phyloP scores from a whole-genome alignment of 2,888 invertebrate genomes.

The Rhamphomyia laevipes region DNA sequence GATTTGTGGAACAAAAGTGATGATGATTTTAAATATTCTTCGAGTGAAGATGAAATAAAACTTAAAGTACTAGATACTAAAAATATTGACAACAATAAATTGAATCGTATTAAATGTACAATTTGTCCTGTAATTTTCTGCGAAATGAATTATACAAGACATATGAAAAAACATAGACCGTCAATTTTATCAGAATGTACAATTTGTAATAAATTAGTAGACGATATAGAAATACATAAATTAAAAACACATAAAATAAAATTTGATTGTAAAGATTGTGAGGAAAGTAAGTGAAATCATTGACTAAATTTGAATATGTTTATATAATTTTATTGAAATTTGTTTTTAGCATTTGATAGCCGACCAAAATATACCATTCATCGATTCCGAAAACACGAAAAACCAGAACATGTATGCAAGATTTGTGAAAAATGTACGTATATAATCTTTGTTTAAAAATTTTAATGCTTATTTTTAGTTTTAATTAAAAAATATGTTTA shows the following conservation, averaged over 20 bases:
- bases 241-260: background rate
- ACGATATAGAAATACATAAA: background rate
- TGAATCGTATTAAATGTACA: no score
- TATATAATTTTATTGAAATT: background rate
- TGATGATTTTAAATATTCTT: no score
- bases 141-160: no score
- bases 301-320: background rate
- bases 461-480: background rate
- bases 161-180: no score
- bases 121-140: no score
- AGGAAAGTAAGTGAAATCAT: background rate
- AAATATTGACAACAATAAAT: no score
- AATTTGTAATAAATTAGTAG: background rate
- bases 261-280: background rate
- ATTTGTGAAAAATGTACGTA: background rate
- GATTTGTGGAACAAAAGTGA: no score
- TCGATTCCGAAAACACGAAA: background rate
- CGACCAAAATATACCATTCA: background rate
- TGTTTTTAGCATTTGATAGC: background rate
- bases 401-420: background rate
- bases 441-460: background rate
- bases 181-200: background rate
- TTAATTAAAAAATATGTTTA: background rate
- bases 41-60: no score
- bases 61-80: no score